phyloP scores from a whole-genome alignment of 2,113 vertebrate genomes.

The Catagonus wagneri region DNA sequence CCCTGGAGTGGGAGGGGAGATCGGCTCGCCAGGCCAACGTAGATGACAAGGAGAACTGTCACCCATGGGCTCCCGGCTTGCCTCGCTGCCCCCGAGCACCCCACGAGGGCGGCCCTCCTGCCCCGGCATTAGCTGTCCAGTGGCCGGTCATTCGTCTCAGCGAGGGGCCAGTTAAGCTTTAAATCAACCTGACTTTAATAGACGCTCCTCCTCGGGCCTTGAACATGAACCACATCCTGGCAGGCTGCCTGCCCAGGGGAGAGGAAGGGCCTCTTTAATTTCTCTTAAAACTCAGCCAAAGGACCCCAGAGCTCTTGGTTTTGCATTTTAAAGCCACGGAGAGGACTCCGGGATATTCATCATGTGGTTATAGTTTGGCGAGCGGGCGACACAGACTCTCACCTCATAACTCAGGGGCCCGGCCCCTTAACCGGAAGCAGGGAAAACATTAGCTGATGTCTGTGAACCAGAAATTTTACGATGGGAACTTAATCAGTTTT shows the following conservation, averaged over 20 bases:
- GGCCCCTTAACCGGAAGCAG: not conserved
- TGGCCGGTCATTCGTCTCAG: not conserved
- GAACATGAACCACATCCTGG: not conserved
- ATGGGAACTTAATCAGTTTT: constrained; percentile 1
- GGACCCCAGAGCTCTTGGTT: not conserved
- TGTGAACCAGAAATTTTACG: constrained; percentile 59
- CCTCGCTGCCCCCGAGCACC: not conserved
- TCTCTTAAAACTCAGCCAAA: not conserved
- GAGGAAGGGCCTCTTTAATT: not conserved
- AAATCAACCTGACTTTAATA: fast-evolving
- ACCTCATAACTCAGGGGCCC: not conserved
- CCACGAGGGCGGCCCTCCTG: not conserved
- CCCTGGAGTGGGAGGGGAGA: not conserved
- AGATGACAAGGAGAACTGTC: constrained; percentile 14
- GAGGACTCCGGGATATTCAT: not conserved
- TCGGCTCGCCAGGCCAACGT: not conserved
- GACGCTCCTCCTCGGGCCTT: fast-evolving
- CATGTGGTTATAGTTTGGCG: not conserved
- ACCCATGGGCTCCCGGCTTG: not conserved
- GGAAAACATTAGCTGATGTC: constrained; percentile 27
- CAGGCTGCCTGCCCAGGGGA: not conserved
- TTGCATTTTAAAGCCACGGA: not conserved
- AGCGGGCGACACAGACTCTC: fast-evolving
- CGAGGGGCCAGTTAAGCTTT: not conserved
- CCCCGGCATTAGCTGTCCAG: not conserved